A percentile compares a stretch with the other conserved stretches of the same genome.
phyloP scores from a whole-genome alignment of 2,888 invertebrate species.

The Meliscaeva auricollis region DNA sequence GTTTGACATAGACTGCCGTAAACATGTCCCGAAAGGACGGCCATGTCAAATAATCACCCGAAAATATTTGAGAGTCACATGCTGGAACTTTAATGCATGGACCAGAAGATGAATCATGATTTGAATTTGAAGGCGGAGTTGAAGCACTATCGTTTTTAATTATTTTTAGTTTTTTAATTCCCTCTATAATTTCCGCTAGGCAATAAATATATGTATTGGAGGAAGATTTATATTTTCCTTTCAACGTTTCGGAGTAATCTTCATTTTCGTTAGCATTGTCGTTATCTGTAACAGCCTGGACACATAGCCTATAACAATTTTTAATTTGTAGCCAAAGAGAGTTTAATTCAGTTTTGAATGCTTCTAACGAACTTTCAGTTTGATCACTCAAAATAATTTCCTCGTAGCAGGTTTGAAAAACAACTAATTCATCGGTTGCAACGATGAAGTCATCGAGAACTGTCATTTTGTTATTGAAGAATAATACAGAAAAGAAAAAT shows the following conservation, averaged over 20 bases:
- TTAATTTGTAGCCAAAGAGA: not conserved
- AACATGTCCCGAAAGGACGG: slow-evolving; percentile 15
- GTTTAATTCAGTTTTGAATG: not conserved
- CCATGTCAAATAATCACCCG: slow-evolving; percentile 8
- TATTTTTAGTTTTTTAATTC: slow-evolving; percentile 7
- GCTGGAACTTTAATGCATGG: slow-evolving; percentile 22
- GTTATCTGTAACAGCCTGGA: not conserved
- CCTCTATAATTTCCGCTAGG: slow-evolving; percentile 14
- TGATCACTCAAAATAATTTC: not conserved
- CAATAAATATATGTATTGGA: slow-evolving; percentile 9
- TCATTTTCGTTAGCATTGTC: not conserved
- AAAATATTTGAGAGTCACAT: not conserved
- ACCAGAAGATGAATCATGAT: not conserved
- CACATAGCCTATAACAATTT: not conserved
- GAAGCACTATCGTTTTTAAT: not conserved
- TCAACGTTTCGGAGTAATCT: not conserved
- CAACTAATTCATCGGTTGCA: not conserved
- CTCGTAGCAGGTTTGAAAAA: not conserved
- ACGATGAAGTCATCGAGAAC: not conserved
- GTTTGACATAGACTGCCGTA: not conserved
- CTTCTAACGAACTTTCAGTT: slow-evolving; percentile 2
- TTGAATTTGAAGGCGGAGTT: not conserved
- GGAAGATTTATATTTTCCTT: slow-evolving; percentile 8
- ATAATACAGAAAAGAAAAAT: too few relatives aligned
- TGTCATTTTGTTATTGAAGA: not conserved